Base-by-base conservation (phyloP, 2,888 invertebrate genomes). In the Ornithoptera alexandrae region DNA sequence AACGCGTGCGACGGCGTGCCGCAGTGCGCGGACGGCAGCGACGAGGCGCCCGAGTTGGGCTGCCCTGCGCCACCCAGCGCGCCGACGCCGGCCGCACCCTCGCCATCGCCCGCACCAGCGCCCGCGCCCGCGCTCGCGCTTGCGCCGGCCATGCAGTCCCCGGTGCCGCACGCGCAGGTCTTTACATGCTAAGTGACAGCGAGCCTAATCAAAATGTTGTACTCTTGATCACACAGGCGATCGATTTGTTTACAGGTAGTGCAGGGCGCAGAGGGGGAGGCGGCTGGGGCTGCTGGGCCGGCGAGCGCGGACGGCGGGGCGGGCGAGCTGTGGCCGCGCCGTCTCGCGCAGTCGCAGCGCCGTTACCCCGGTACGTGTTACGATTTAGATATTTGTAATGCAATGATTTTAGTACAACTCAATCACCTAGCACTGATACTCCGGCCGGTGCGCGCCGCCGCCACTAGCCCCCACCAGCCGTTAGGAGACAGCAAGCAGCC, bases 1-100 rank as follows among this genome's bases (percentile, higher is more conserved):
- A 98, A 98, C 88, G 97, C 97, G 12, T 98, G 98, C 82, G 97
- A 98, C 87, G 98, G 98, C 66, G 97, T 98, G 77, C 96, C 97
- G 39, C 98, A 98, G 89, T 98, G 97, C 87, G 94, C 96, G 2
- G 98, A 98, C 91, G 97, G 96, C 74, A 97, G 97, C 82, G 98
- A 98, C 87, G 98, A 98, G 90, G 97, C 96, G 65, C 95, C 96
- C 42, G 97, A 97, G 88, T 93, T 97, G 73, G 95, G 94, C 72
- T 97, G 97, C 82, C 96, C 96, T 4, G 86, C 90, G 65, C 81
- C 89, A 10, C 89, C 93, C 60, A 82, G 90, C 20, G 86, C 93
- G 56, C 86, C 89, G 2, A 71, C 86, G n/a, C 75, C 85, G 18
- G 79, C 88, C 8, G 1, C 39, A 10, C 39, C 10, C 8, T 5